phyloP scores from a whole-genome alignment of 2,797 vertebrate genomes.

The Fistularia commersonii region DNA sequence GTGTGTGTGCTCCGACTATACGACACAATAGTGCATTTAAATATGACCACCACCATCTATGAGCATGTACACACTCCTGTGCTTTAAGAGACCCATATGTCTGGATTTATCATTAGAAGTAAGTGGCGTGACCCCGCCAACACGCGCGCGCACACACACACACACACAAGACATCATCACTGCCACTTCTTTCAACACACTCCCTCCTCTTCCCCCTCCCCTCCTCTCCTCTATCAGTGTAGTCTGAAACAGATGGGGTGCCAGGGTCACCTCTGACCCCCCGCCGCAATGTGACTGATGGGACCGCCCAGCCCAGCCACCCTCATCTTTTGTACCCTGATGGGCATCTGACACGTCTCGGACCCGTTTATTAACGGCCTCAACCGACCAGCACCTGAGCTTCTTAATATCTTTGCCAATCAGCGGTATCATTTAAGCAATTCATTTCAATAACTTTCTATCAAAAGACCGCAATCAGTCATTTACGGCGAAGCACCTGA shows the following conservation, averaged over 20 bases:
- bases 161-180: not conserved
- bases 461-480: constrained; percentile 41
- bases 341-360: constrained; percentile 62
- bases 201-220: constrained; percentile 3
- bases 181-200: constrained; percentile 7
- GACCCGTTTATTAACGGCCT: constrained; percentile 53
- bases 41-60: constrained; percentile 19
- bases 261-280: constrained; percentile 74
- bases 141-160: too few relatives aligned
- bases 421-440: constrained; percentile 38
- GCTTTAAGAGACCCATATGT: constrained; percentile 13
- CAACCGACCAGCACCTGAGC: constrained; percentile 55
- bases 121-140: too few relatives aligned
- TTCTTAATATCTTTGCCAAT: constrained; percentile 69
- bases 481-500: constrained; percentile 44
- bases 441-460: constrained; percentile 37
- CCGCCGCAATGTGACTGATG: constrained; percentile 58
- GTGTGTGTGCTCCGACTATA: constrained; percentile 26
- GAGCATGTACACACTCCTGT: constrained; percentile 21
- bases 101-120: constrained; percentile 1
- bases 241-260: constrained; percentile 74
- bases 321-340: constrained; percentile 63
- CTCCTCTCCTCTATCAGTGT: constrained; percentile 14
- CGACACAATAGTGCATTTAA: constrained; percentile 35
- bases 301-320: constrained; percentile 47